phyloP scores from a whole-genome alignment of 2,113 vertebrate genomes.

The Neopipo cinnamomea region DNA sequence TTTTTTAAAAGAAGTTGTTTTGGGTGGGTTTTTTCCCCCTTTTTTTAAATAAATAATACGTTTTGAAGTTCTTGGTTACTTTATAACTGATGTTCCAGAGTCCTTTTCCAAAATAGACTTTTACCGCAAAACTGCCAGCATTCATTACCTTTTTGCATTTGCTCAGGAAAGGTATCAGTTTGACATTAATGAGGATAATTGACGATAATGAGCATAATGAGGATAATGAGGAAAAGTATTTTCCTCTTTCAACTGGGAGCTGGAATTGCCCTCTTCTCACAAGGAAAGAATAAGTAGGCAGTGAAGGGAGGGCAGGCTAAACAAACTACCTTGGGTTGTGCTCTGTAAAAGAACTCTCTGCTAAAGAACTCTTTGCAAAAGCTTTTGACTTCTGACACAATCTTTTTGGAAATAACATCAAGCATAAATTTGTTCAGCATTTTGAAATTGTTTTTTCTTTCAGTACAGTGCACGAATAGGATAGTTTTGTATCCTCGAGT shows the following conservation, averaged over 20 bases:
- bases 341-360: not conserved
- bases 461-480: not conserved
- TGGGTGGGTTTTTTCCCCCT: not conserved
- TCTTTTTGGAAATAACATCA: not conserved
- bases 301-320: not conserved
- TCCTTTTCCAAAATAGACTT: not conserved
- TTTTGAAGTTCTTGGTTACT: not conserved
- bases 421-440: not conserved
- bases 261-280: constrained; percentile 15
- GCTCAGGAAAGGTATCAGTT: constrained; percentile 25
- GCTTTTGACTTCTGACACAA: not conserved
- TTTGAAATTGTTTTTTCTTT: not conserved
- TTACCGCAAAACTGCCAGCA: not conserved
- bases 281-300: not conserved
- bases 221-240: constrained; percentile 41
- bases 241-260: constrained; percentile 12
- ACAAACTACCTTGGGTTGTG: not conserved
- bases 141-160: constrained; percentile 13
- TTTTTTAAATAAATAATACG: not conserved
- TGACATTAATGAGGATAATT: constrained; percentile 60
- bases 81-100: not conserved
- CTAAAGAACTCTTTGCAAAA: not conserved
- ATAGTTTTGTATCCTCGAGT: not conserved
- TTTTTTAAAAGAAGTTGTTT: not conserved
- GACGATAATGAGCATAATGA: constrained; percentile 57